Base-by-base conservation (phyloP, 2,797 vertebrate species). In the Lepilemur septentrionalis region DNA sequence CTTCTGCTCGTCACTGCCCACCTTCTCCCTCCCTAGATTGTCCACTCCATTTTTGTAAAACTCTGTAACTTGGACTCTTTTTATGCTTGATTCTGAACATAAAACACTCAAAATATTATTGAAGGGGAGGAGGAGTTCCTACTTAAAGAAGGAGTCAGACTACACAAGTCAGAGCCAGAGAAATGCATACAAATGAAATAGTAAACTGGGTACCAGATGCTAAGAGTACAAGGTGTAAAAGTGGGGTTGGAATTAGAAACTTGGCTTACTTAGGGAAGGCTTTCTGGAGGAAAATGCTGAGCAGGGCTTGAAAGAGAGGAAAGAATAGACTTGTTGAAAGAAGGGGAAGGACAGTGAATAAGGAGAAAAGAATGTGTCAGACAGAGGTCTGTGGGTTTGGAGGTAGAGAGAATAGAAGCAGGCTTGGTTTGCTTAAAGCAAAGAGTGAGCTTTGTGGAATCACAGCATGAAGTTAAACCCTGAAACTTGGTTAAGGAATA, bases 81-180 rank as follows among this genome's bases (percentile, higher is more conserved):
- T 95, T 75, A 73, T 83, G 59, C 43, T 91, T 94, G 30, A 86
- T 96, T 97, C 75, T 92, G 92, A 95, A 89, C 88, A 88, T 88
- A 95, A 97, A 97, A 91, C 79, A 91, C 67, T 94, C 6, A 67
- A 91, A 90, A 90, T 80, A 79, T 88, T 95, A 70, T 75, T 85
- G 81, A 93, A n/a, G 35, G 25, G 76, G 70, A 93, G 76, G 63
- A 72, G 55, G 81, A 87, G 30, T 61, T 48, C 57, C 80, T 48
- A 57, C 81, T 84, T 80, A 91, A 84, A 91, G 61, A 76, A 85
- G 63, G 70, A 78, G 63, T 75, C 35, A 18, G 76, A 25, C 76
- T 82, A 69, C 3, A n/a, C 90, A 91, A 86, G 70, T 83, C 69
- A 73, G 79, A 91, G 67, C 76, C 89, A 84, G 93, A 81, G 72